Conservation (phyloP, 1,140 invertebrate species). For the Rhyacophila brunnea region DNA sequence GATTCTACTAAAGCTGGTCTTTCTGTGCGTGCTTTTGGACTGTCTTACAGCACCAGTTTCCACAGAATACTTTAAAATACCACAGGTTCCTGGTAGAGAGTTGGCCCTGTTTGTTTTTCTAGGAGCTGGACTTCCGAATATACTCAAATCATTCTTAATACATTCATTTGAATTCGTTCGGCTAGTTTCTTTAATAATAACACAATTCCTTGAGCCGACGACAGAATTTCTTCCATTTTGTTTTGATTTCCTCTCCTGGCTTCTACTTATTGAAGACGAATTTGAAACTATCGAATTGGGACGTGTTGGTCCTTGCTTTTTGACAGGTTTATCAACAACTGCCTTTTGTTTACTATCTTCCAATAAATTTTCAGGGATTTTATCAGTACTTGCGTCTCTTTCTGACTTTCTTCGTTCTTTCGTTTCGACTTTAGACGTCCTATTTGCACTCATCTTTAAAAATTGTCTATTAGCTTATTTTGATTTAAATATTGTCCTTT, state of each 20-base stretch:
- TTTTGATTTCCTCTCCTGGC: conserved; percentile 8
- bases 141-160: conserved; percentile 4
- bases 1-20: too few relatives aligned
- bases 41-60: conserved; percentile 20
- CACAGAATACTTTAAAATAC: conserved; percentile 17
- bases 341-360: too few relatives aligned
- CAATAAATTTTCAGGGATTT: too few relatives aligned
- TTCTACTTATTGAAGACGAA: conserved; percentile 4
- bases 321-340: conserved; percentile 1
- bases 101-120: conserved; percentile 20
- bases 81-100: conserved; percentile 19
- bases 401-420: too few relatives aligned
- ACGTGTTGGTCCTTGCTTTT: conserved; percentile 15
- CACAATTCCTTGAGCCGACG: conserved; percentile 11
- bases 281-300: conserved; percentile 25
- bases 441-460: too few relatives aligned
- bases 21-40: neutral
- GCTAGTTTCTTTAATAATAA: neutral
- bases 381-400: too few relatives aligned
- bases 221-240: conserved; percentile 9
- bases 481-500: too few relatives aligned
- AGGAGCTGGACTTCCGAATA: conserved; percentile 11
- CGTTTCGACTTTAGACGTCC: too few relatives aligned
- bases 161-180: neutral
- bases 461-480: too few relatives aligned